These are phyloP conservation scores for Pseudachorutes palmiensis DNA, from an alignment of 1,140 invertebrate genomes.

Conservation along the genomic window DNA sequence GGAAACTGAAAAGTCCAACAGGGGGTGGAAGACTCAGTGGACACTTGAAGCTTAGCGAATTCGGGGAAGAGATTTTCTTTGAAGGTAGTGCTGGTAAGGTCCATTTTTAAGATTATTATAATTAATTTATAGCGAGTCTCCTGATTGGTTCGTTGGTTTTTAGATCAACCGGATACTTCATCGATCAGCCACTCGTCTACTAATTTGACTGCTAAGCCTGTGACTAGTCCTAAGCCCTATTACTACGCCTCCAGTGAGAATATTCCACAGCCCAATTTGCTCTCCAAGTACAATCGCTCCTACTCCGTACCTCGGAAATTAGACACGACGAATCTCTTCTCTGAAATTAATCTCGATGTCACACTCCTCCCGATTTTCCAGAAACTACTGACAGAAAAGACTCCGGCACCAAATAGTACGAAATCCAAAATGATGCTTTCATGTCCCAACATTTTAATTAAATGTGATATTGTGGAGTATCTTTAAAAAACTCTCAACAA, in stretches of 20 bases:
- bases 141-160: not conserved
- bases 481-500: too few relatives aligned
- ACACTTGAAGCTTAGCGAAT: not conserved
- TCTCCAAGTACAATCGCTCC: slow-evolving; percentile 39
- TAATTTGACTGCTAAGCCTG: not conserved
- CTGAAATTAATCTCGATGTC: slow-evolving; percentile 69
- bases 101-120: not conserved
- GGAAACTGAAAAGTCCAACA: slow-evolving; percentile 6
- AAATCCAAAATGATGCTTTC: slow-evolving; percentile 62
- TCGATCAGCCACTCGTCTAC: not conserved
- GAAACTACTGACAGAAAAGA: slow-evolving; percentile 61
- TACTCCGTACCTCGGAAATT: slow-evolving; percentile 40
- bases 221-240: not conserved
- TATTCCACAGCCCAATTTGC: slow-evolving; percentile 38
- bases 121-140: too few relatives aligned
- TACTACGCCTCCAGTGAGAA: not conserved
- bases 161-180: not conserved
- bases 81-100: not conserved
- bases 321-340: slow-evolving; percentile 56
- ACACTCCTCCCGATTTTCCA: slow-evolving; percentile 85
- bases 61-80: not conserved
- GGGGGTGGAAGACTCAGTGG: not conserved
- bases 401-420: slow-evolving; percentile 21
- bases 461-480: slow-evolving; percentile 91
- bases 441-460: slow-evolving; percentile 87